Conservation (phyloP, 2,113 vertebrate species). For the Prinia subflava region DNA sequence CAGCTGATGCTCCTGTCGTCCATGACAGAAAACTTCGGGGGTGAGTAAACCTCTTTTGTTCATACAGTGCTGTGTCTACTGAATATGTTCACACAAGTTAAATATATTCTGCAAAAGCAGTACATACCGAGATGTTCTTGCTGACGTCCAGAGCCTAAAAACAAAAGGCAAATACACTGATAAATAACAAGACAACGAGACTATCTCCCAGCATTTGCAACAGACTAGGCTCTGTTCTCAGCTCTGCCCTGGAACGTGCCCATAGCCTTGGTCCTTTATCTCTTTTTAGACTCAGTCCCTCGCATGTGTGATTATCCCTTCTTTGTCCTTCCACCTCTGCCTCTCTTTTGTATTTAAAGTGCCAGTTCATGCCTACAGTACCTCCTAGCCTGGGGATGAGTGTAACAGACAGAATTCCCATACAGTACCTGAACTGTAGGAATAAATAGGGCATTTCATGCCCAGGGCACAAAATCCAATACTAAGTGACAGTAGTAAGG, state of each 20-base stretch:
- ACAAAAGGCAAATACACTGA: neutral
- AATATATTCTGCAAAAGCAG: neutral
- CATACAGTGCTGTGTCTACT: neutral
- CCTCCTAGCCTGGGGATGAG: neutral
- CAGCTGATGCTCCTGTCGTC: neutral
- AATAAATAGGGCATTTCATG: neutral
- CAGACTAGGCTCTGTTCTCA: neutral
- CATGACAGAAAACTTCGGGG: neutral
- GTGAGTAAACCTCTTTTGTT: neutral
- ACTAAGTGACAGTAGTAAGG: neutral
- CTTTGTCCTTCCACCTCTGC: neutral
- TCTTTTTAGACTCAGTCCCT: neutral
- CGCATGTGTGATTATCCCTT: neutral
- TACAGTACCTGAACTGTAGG: neutral
- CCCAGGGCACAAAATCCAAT: neutral
- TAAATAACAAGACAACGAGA: neutral
- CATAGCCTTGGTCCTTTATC: neutral
- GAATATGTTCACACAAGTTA: neutral
- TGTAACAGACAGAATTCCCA: neutral
- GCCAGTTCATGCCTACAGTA: neutral
- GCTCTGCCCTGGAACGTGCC: neutral
- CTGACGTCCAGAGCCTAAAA: neutral
- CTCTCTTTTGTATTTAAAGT: neutral
- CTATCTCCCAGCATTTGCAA: neutral
- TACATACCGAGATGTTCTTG: conserved; percentile 46